phyloP scores from a whole-genome alignment of 2,113 vertebrate genomes.

The Dendrocopos noguchii region DNA sequence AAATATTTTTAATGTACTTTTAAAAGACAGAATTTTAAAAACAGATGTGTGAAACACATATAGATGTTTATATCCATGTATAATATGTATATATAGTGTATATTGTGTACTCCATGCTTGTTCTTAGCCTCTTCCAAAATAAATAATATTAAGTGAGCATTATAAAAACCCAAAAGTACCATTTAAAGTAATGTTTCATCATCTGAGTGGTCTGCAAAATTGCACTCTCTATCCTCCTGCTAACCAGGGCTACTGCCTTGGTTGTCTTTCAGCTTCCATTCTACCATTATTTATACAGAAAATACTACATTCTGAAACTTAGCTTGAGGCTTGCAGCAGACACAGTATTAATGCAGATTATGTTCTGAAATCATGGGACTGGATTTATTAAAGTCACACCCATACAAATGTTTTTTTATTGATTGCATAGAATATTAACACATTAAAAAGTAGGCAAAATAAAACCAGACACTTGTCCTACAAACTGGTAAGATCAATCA shows the following conservation, averaged over 20 bases:
- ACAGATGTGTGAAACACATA: accelerated
- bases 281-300: not conserved
- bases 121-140: not conserved
- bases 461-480: not conserved
- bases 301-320: not conserved
- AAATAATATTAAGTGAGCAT: not conserved
- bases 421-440: not conserved
- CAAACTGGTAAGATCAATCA: not conserved
- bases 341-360: not conserved
- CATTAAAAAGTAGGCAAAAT: not conserved
- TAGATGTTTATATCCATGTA: not conserved
- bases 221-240: not conserved
- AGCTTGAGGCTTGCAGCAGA: not conserved
- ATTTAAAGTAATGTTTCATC: not conserved
- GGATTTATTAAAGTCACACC: not conserved
- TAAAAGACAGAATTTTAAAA: not conserved
- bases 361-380: not conserved
- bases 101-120: not conserved
- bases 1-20: not conserved
- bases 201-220: not conserved
- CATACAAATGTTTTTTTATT: not conserved
- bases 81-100: not conserved
- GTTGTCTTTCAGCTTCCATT: not conserved
- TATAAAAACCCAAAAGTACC: not conserved
- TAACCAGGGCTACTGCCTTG: not conserved